Conservation (phyloP, 2,888 invertebrate genomes). For the Amiota mariae region DNA sequence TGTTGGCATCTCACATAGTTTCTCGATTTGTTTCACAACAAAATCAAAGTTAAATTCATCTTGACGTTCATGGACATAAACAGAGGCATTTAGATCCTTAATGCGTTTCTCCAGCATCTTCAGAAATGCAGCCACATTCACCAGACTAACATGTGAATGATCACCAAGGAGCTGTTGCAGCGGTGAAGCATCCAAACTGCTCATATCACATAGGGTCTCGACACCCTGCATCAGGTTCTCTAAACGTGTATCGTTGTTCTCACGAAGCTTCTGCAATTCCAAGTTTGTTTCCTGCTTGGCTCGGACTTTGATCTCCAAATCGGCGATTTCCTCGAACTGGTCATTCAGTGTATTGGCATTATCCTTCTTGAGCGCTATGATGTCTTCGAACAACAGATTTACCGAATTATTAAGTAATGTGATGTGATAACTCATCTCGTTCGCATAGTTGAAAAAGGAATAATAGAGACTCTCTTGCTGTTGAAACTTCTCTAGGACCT, state of each 20-base stretch:
- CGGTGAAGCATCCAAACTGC: constrained; percentile 75
- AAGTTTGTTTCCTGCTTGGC: constrained; percentile 56
- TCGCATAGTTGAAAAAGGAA: constrained; percentile 72
- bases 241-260: constrained; percentile 57
- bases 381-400: constrained; percentile 67
- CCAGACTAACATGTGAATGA: constrained; percentile 76
- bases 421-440: constrained; percentile 71
- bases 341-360: constrained; percentile 57
- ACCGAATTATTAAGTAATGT: constrained; percentile 68
- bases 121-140: constrained; percentile 76
- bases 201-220: constrained; percentile 70
- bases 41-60: constrained; percentile 51
- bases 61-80: constrained; percentile 70
- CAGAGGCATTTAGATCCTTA: constrained; percentile 75
- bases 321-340: constrained; percentile 60
- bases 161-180: constrained; percentile 76
- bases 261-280: constrained; percentile 47
- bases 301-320: constrained; percentile 55
- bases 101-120: constrained; percentile 75
- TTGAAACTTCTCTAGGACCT: constrained; percentile 70
- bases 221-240: constrained; percentile 62
- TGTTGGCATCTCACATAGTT: constrained; percentile 71
- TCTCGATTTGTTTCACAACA: constrained; percentile 68
- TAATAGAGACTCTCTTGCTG: constrained; percentile 72
- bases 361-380: constrained; percentile 56